Conservation (phyloP, 1,140 invertebrate species). For the Caenorhabditis inopinata region DNA sequence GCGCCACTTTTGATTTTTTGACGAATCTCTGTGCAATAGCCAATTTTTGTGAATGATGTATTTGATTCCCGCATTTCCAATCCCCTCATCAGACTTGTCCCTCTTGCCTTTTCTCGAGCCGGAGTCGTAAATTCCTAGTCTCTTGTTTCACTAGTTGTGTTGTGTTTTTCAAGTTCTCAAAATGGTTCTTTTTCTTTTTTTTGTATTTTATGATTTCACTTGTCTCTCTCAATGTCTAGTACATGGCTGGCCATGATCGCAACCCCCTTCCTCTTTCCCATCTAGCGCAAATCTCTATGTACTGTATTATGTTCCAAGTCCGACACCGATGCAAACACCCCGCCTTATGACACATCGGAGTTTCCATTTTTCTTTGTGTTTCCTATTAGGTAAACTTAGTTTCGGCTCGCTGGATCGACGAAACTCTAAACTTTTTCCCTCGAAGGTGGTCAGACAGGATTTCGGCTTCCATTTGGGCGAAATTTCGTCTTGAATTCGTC, state of each 20-base stretch:
- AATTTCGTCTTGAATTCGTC: no score
- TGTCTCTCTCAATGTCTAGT: no score
- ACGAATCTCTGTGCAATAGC: background rate
- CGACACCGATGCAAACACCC: background rate
- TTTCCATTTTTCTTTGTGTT: background rate
- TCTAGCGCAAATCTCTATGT: background rate
- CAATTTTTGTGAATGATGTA: background rate
- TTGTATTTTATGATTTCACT: no score
- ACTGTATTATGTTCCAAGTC: constrained; percentile 12
- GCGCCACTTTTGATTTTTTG: background rate
- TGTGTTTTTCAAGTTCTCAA: background rate
- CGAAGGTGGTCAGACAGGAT: no score
- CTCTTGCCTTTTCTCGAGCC: background rate
- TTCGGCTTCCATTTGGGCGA: no score
- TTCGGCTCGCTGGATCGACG: constrained; percentile 14
- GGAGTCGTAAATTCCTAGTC: background rate
- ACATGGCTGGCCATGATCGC: constrained; percentile 1
- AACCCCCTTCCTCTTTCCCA: background rate
- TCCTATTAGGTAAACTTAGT: background rate
- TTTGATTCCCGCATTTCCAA: background rate
- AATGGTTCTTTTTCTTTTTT: no score
- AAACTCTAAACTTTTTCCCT: constrained; percentile 14
- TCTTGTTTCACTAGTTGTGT: background rate
- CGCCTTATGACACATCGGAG: no score
- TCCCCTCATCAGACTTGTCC: background rate